Base-by-base conservation (phyloP, 2,888 invertebrate genomes). In the Calameuta filiformis region DNA sequence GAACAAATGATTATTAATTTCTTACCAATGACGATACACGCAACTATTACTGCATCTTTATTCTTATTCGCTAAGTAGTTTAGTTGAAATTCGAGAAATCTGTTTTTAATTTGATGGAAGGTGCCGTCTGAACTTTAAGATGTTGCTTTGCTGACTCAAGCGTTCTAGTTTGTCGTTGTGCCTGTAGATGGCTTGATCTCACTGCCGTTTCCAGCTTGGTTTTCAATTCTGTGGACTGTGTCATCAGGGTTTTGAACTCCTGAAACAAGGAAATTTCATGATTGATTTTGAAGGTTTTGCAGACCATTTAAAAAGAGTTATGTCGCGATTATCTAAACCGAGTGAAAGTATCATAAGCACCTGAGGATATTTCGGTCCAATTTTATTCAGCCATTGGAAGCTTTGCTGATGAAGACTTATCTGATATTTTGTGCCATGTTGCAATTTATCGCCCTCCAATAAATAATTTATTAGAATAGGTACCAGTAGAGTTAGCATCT, bases 11-110 rank as follows among this genome's bases (percentile, higher is more conserved):
- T 68, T 69, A 40, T 40, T 73, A 30, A 35, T 34, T 56, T 9
- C 56, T 56, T 56, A 56, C 56, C 56, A 56, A 56, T 56, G 56
- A 56, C 56, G 56, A 56, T 23, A 56, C 23, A 56, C 9, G 23
- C 23, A 56, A 56, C 56, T 56, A 56, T 15, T 56, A 23, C 23
- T 56, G 56, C 23, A 56, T 23, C 23, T 23, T 56, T 23, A 56
- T 56, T 56, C 23, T 2, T 23, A 56, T 56, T 56, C 23, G 9
- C 23, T 56, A 23, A 15, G 23, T 56, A 40, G 69, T 87, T 92
- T 94, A 96, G 88, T 95, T 95, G 89, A 98, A 98, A 92, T 98
- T 98, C 88, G 97, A 97, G 91, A 98, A 98, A 92, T 98, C 97
- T 3, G 98, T 98, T 93, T 97, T 98, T 84, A 98, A 93, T 92